Conservation (phyloP, 2,113 vertebrate species). For the Cyprinus carpio region DNA sequence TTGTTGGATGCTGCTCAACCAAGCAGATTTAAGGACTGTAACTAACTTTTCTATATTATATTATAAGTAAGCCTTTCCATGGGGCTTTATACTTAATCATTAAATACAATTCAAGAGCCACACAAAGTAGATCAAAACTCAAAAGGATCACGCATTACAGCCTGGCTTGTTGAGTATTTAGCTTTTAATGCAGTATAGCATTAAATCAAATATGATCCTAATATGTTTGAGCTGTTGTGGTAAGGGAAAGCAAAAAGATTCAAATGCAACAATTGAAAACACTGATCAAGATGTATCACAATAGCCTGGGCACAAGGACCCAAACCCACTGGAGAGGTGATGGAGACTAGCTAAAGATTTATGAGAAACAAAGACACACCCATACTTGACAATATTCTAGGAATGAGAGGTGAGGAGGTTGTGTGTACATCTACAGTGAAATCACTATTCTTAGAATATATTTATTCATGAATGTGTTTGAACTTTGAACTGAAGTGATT, state of each 20-base stretch:
- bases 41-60: not conserved
- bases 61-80: constrained; percentile 4
- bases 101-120: constrained; percentile 57
- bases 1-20: not conserved
- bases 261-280: constrained; percentile 45
- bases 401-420: not conserved
- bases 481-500: constrained; percentile 17
- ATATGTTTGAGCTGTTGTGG: constrained; percentile 58
- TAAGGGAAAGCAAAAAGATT: constrained; percentile 42
- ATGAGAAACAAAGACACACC: constrained; percentile 12
- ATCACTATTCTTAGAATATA: constrained; percentile 40
- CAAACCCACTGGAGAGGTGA: constrained; percentile 19
- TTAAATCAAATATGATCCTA: constrained; percentile 64
- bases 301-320: constrained; percentile 37
- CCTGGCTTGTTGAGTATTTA: constrained; percentile 43
- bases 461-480: constrained; percentile 37
- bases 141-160: constrained; percentile 51
- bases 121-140: constrained; percentile 50
- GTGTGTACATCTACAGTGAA: not conserved
- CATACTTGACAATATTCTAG: constrained; percentile 16
- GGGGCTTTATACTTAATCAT: constrained; percentile 54
- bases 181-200: constrained; percentile 61
- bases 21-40: not conserved
- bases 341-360: not conserved
- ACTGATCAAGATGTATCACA: constrained; percentile 40